Conservation (phyloP, 2,113 vertebrate species). For the Garra rufa region DNA sequence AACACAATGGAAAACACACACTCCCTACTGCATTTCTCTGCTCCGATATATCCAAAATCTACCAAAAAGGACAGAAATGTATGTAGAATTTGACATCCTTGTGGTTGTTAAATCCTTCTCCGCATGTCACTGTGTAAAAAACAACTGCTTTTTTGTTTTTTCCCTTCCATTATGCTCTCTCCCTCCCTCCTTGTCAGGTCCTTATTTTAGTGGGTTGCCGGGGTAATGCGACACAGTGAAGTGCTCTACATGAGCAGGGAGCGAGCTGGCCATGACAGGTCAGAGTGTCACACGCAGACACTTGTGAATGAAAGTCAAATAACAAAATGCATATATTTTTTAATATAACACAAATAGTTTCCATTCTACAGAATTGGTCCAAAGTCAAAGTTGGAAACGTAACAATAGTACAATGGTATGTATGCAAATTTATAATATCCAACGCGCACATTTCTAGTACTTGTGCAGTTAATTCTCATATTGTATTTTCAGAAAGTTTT, state of each 20-base stretch:
- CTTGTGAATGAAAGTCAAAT: background rate
- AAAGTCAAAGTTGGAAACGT: too few species aligned
- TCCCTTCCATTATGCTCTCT: constrained; percentile 39
- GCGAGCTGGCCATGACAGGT: constrained; percentile 71
- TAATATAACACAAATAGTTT: background rate
- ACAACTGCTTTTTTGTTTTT: constrained; percentile 34
- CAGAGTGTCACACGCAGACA: constrained; percentile 43
- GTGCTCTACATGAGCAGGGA: constrained; percentile 64
- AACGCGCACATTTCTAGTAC: too few species aligned
- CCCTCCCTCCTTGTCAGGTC: constrained; percentile 36
- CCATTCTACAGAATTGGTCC: too few species aligned
- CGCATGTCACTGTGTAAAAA: constrained; percentile 28
- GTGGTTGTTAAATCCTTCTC: constrained; percentile 38
- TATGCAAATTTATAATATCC: too few species aligned
- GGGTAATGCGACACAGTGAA: constrained; percentile 64
- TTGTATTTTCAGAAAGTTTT: too few species aligned
- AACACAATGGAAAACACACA: background rate
- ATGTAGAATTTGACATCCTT: constrained; percentile 15
- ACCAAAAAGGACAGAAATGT: background rate
- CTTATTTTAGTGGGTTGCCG: constrained; percentile 68
- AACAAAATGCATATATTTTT: background rate
- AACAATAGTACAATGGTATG: too few species aligned
- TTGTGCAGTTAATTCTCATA: too few species aligned
- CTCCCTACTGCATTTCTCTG: background rate
- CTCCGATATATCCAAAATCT: background rate